Percentiles rank a stretch among this genome's conserved stretches.
Conservation (phyloP, 1,140 invertebrate genomes). For the Drosophila sucinea region DNA sequence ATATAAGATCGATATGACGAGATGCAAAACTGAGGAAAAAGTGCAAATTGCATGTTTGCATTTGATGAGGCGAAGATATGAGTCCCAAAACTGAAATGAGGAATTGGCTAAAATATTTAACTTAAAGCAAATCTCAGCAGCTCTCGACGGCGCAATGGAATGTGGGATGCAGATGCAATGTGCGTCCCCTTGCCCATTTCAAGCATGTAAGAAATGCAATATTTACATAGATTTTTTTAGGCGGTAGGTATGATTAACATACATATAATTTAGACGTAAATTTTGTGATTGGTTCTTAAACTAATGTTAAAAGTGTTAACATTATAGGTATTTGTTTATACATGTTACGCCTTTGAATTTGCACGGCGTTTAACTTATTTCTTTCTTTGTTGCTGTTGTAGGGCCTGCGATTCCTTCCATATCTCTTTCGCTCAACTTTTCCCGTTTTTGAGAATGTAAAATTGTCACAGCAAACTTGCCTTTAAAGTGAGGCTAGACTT, state of each 20-base stretch:
- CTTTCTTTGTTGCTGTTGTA: constrained; percentile 24
- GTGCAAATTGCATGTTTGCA: constrained; percentile 22
- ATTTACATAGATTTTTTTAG: constrained; percentile 37
- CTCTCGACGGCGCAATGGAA: constrained; percentile 1
- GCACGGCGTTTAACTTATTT: neutral
- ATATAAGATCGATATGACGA: neutral
- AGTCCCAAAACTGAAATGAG: constrained; percentile 7
- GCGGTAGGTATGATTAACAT: constrained; percentile 57
- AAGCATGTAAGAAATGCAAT: constrained; percentile 18
- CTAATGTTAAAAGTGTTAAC: constrained; percentile 74
- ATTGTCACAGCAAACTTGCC: constrained; percentile 61
- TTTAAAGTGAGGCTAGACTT: constrained; percentile 29
- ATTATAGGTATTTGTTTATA: constrained; percentile 64
- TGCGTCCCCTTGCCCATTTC: constrained; percentile 16
- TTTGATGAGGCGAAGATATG: too few species aligned
- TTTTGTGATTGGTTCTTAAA: constrained; percentile 48
- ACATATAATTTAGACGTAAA: constrained; percentile 75
- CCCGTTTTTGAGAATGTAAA: neutral
- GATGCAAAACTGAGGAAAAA: neutral
- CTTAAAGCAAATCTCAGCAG: neutral
- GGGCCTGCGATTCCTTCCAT: neutral
- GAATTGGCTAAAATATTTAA: constrained; percentile 19
- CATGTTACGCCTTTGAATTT: neutral
- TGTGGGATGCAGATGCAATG: constrained; percentile 43
- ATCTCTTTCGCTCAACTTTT: neutral